Evolutionary conservation across 2,888 invertebrate species (phyloP).

Genomic region (Bombyx huttoni): DNA sequence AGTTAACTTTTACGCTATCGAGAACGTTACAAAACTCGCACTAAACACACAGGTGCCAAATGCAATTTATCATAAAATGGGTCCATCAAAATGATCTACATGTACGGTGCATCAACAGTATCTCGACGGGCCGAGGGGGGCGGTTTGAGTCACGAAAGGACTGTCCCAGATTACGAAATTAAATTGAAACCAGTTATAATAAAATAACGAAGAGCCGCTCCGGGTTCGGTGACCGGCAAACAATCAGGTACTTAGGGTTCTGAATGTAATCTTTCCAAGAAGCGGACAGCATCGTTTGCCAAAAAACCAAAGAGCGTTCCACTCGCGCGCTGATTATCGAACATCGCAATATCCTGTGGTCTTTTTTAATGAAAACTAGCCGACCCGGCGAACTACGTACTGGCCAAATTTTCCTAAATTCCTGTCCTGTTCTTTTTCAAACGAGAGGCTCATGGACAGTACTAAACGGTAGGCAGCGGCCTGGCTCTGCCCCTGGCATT

Average conservation of each 20-base stretch:
- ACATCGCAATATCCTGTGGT: neutral
- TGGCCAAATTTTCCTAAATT: no score
- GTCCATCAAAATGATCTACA: neutral
- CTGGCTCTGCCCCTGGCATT: no score
- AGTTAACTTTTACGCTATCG: no score
- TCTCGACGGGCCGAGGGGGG: neutral
- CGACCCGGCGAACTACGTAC: no score
- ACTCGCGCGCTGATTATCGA: neutral
- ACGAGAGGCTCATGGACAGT: no score
- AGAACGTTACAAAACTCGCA: no score
- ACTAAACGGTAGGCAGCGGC: no score
- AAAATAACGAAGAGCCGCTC: constrained; percentile 36
- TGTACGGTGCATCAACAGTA: neutral
- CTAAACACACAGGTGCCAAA: neutral
- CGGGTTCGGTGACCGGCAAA: constrained; percentile 59
- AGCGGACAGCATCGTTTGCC: constrained; percentile 53
- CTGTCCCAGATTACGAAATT: constrained; percentile 34
- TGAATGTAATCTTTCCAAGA: constrained; percentile 62
- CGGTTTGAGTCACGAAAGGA: constrained; percentile 10
- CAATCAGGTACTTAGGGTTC: constrained; percentile 61
- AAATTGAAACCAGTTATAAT: constrained; percentile 37
- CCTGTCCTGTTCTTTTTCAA: no score
- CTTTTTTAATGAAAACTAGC: neutral
- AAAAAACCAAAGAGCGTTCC: constrained; percentile 40
- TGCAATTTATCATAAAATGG: neutral